These are phyloP conservation scores for Nyleta sp. DNA, from an alignment of 2,888 invertebrate species.

Conservation along the genomic window DNA sequence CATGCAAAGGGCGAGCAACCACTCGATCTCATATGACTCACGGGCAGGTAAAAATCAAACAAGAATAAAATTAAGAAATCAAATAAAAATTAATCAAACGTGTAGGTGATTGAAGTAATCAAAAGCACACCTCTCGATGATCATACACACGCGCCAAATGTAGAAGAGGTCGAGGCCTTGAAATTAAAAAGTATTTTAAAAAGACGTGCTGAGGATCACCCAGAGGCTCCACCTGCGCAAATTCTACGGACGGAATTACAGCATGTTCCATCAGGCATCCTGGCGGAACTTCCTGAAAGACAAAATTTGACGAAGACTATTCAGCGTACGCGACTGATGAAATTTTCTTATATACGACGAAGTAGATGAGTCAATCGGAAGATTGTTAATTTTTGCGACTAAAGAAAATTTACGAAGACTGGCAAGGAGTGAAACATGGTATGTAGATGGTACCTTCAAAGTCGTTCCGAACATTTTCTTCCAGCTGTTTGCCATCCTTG, in stretches of 20 bases:
- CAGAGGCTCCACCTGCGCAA: too few species aligned
- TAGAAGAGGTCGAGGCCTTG: too few species aligned
- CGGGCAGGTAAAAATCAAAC: too few species aligned
- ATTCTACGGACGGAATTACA: slow-evolving; percentile 23
- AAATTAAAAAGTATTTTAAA: too few species aligned
- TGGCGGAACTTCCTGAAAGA: slow-evolving; percentile 18
- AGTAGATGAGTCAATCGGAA: background rate
- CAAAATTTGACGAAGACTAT: slow-evolving; percentile 22
- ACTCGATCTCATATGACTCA: too few species aligned
- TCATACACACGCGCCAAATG: too few species aligned
- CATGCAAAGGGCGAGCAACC: too few species aligned
- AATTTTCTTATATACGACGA: slow-evolving; percentile 3
- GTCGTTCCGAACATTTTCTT: background rate
- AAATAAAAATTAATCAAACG: too few species aligned
- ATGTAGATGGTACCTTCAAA: slow-evolving; percentile 2
- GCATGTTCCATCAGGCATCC: slow-evolving; percentile 22
- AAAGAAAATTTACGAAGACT: background rate
- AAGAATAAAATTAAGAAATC: too few species aligned
- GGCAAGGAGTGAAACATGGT: background rate
- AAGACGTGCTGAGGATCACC: too few species aligned
- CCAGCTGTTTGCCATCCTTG: background rate
- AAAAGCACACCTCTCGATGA: too few species aligned
- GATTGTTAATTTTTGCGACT: background rate
- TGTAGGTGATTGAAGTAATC: too few species aligned
- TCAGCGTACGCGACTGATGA: slow-evolving; percentile 14